A percentile compares a stretch with the other conserved stretches of the same genome.
phyloP scores from a whole-genome alignment of 2,888 invertebrate genomes.

The Scaptomyza caliginosa region DNA sequence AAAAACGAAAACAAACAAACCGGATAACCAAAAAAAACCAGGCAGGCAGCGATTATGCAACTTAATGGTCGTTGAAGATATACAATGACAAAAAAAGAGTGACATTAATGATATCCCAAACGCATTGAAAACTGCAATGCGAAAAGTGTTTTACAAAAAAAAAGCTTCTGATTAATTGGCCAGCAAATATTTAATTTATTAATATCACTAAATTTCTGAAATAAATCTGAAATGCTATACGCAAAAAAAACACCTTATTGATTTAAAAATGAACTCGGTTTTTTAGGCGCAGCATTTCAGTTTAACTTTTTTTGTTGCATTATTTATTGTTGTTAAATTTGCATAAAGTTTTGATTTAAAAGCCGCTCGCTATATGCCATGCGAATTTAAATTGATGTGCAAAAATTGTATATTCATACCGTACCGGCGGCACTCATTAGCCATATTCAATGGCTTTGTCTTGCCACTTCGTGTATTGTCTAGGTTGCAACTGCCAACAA shows the following conservation, averaged over 20 bases:
- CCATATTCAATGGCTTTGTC: neutral
- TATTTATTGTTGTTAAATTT: neutral
- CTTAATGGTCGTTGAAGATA: slow-evolving; percentile 36
- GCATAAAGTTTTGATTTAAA: neutral
- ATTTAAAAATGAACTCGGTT: neutral
- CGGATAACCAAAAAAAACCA: neutral
- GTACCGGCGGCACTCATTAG: slow-evolving; percentile 2
- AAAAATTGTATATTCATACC: slow-evolving; percentile 10
- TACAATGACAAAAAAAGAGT: slow-evolving; percentile 33
- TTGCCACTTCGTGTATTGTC: neutral
- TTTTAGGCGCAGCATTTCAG: neutral
- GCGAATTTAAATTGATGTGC: neutral
- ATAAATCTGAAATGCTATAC: slow-evolving; percentile 1
- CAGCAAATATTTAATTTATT: neutral
- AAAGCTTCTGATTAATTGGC: slow-evolving; percentile 1
- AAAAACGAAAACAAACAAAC: neutral
- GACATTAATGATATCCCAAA: slow-evolving; percentile 36
- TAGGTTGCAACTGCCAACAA: neutral
- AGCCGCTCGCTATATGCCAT: too few relatives aligned
- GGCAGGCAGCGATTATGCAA: slow-evolving; percentile 30
- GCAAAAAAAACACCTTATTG: neutral
- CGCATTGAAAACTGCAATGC: neutral
- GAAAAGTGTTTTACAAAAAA: slow-evolving; percentile 6
- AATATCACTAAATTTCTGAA: neutral
- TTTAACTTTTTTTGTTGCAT: neutral